phyloP scores from a whole-genome alignment of 2,888 invertebrate genomes.

The Monoplex corrugatus region DNA sequence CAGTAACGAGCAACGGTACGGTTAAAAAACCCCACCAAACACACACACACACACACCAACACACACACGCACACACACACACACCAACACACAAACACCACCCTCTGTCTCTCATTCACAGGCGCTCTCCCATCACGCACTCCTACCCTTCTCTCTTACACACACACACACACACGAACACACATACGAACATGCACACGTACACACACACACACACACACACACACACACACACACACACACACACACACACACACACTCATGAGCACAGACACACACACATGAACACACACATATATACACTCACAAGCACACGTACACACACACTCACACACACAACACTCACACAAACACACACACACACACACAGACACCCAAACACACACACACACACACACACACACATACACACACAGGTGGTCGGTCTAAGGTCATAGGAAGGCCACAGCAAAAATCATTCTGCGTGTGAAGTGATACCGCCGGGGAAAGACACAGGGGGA shows the following conservation, averaged over 20 bases:
- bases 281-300: background rate
- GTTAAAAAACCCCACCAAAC: no score
- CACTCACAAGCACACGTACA: background rate
- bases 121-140: no score
- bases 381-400: background rate
- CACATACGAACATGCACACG: background rate
- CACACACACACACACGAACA: background rate
- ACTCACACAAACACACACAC: background rate
- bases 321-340: background rate
- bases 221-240: background rate
- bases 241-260: conserved; percentile 21
- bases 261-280: background rate
- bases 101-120: no score
- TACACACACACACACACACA: background rate
- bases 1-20: no score
- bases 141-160: background rate
- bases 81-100: no score
- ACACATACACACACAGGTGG: no score
- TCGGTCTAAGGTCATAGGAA: no score
- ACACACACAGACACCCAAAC: background rate
- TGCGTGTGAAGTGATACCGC: no score
- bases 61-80: no score
- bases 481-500: no score
- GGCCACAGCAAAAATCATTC: no score
- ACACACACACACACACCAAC: no score